Conservation (phyloP, 2,113 vertebrate genomes). For the Chinchilla lanigera region DNA sequence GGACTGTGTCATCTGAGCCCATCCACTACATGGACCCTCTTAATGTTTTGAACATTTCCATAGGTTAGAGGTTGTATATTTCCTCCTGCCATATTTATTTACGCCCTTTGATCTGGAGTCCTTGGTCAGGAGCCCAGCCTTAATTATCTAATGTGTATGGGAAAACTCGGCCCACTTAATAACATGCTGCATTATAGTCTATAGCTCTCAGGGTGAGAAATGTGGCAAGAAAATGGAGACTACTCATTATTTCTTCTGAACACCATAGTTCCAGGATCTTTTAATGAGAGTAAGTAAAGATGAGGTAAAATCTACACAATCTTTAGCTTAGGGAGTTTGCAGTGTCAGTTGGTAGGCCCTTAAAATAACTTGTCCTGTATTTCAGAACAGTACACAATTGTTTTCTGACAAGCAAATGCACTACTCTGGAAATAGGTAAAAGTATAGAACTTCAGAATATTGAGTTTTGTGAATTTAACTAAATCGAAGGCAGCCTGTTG, state of each 20-base stretch:
- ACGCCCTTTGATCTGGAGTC: conserved; percentile 44
- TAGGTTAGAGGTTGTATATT: neutral
- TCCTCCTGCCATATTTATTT: conserved; percentile 40
- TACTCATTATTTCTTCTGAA: conserved; percentile 60
- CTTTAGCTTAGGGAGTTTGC: neutral
- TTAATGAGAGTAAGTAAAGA: conserved; percentile 8
- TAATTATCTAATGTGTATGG: conserved; percentile 50
- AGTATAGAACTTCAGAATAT: neutral
- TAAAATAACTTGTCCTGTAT: neutral
- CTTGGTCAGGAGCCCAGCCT: conserved; percentile 28
- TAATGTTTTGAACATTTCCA: neutral
- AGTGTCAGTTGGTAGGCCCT: neutral
- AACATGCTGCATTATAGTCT: conserved; percentile 26
- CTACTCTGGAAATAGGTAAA: neutral
- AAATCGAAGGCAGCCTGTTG: neutral
- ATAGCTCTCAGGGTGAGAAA: neutral
- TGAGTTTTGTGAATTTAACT: neutral
- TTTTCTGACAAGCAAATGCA: neutral
- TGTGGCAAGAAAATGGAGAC: conserved; percentile 32
- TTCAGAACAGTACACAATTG: neutral
- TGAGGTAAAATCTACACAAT: conserved; percentile 21
- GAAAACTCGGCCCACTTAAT: conserved; percentile 59
- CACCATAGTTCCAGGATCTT: conserved; percentile 11
- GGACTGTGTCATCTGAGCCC: neutral
- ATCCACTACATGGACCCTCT: neutral